These are phyloP conservation scores for Clunio marinus DNA, from an alignment of 2,888 invertebrate genomes.

Conservation along the genomic window DNA sequence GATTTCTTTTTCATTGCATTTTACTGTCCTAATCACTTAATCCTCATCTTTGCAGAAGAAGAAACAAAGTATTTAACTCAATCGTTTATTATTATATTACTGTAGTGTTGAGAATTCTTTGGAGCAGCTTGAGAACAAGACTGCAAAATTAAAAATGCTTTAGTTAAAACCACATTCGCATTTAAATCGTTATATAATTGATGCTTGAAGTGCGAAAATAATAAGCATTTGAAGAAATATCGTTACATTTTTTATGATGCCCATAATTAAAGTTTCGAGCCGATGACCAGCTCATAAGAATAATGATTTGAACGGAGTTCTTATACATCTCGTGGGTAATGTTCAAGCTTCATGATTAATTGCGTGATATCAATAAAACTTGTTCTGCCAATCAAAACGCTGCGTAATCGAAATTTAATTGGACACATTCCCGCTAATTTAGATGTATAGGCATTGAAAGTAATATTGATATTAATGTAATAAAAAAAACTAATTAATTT, in stretches of 20 bases:
- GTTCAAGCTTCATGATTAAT: neutral
- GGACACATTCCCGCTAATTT: neutral
- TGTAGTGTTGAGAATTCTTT: too few species aligned
- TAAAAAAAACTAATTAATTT: conserved; percentile 15
- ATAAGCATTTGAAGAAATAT: neutral
- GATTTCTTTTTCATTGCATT: too few species aligned
- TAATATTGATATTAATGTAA: neutral
- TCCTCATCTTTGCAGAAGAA: neutral
- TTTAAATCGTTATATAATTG: conserved; percentile 33
- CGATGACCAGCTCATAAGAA: neutral
- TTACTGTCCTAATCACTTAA: conserved; percentile 17
- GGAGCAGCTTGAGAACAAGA: too few species aligned
- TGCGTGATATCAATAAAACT: neutral
- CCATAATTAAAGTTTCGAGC: conserved; percentile 2
- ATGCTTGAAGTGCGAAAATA: conserved; percentile 24
- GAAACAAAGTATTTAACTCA: too few species aligned
- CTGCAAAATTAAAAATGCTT: too few species aligned
- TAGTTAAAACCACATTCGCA: neutral
- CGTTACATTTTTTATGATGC: neutral
- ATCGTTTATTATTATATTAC: too few species aligned
- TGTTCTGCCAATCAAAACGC: neutral
- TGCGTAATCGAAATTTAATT: conserved; percentile 2
- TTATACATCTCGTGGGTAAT: neutral
- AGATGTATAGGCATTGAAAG: neutral
- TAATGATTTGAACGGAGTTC: too few species aligned